Percentiles rank a stretch among this genome's conserved stretches.
phyloP scores from a whole-genome alignment of 2,113 vertebrate genomes.

The Pedionomus torquatus region DNA sequence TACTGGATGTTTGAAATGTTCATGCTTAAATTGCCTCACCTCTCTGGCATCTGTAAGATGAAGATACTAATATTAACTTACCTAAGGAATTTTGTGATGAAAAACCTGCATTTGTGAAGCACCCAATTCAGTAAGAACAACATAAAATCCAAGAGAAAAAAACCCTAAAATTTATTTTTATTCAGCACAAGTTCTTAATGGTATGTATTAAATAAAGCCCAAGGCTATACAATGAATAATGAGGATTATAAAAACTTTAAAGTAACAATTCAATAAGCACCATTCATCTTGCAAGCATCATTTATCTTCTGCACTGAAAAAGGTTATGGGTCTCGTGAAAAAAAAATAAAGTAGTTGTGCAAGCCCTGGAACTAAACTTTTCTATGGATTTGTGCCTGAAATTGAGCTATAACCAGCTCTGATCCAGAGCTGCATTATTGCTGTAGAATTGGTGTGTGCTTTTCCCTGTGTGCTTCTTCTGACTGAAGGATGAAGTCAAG shows the following conservation, averaged over 20 bases:
- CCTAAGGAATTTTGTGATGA: background rate
- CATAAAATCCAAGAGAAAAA: background rate
- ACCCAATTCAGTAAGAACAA: background rate
- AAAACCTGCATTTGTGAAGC: background rate
- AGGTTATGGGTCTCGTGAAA: background rate
- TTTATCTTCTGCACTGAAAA: background rate
- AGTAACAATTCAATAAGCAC: background rate
- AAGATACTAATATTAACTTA: background rate
- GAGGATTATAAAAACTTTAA: background rate
- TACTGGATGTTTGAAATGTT: background rate
- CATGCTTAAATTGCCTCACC: background rate
- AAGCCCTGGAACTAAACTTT: background rate
- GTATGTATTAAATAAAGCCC: background rate
- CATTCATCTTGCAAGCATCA: background rate
- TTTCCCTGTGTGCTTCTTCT: background rate
- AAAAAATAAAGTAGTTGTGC: background rate
- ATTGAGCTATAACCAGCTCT: background rate
- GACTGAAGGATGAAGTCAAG: background rate
- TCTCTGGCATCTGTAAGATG: background rate
- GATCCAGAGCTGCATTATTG: background rate
- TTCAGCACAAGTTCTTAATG: background rate
- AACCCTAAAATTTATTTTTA: background rate
- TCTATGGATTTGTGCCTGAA: background rate
- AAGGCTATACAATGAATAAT: background rate
- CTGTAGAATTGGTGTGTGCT: background rate